Percentiles rank a stretch among this genome's conserved stretches.
These are phyloP conservation scores for Eleutherodactylus coqui DNA, from an alignment of 2,797 vertebrate species.

Conservation along the genomic window DNA sequence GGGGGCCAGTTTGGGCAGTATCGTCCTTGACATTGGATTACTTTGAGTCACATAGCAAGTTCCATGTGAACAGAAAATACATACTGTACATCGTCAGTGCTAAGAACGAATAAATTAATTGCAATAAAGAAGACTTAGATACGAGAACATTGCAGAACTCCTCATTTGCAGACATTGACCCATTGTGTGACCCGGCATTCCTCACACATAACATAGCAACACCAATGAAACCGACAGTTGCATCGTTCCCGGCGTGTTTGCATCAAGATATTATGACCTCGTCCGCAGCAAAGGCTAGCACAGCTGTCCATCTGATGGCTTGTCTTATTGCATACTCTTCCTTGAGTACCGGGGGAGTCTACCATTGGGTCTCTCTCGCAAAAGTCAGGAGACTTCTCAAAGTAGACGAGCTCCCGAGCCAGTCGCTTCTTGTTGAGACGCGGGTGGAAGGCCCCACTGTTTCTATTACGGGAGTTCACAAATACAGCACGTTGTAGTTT, in stretches of 20 bases:
- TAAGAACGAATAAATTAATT: constrained; percentile 52
- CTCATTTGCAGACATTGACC: constrained; percentile 88
- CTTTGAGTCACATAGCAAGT: constrained; percentile 2
- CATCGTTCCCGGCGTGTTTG: constrained; percentile 88
- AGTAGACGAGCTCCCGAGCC: constrained; percentile 88
- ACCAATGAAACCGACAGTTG: constrained; percentile 93
- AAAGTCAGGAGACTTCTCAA: constrained; percentile 93
- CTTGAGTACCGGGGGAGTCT: constrained; percentile 84
- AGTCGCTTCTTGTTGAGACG: constrained; percentile 79
- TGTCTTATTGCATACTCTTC: constrained; percentile 73
- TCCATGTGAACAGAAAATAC: constrained; percentile 57
- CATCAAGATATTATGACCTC: constrained; percentile 89
- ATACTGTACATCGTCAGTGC: constrained; percentile 64
- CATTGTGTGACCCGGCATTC: constrained; percentile 90
- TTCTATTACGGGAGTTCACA: constrained; percentile 92
- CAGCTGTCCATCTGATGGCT: constrained; percentile 83
- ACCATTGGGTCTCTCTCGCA: constrained; percentile 82
- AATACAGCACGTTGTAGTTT: constrained; percentile 86
- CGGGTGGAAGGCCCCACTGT: constrained; percentile 89
- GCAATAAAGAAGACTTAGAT: background rate
- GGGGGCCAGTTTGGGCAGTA: background rate
- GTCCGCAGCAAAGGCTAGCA: constrained; percentile 89
- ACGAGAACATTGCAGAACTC: background rate
- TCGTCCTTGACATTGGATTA: constrained; percentile 6
- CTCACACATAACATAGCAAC: constrained; percentile 93